These are phyloP conservation scores for Hoplias malabaricus DNA, from an alignment of 2,113 vertebrate genomes.

Conservation along the genomic window DNA sequence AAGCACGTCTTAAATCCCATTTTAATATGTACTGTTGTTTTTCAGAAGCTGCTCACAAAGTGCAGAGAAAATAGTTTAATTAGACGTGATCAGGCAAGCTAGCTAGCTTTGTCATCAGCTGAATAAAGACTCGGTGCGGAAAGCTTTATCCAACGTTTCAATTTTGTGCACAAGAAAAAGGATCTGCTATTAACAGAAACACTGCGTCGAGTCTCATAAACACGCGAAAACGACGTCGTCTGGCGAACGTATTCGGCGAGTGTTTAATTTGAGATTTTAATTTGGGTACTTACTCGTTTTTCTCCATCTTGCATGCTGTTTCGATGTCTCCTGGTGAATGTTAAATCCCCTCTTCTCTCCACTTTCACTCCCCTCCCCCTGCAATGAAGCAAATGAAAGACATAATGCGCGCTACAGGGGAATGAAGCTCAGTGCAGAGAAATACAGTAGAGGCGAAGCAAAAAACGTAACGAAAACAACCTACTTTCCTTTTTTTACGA, in stretches of 20 bases:
- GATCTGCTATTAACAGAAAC: constrained; percentile 24
- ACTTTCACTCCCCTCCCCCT: constrained; percentile 79
- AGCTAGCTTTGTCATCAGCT: constrained; percentile 6
- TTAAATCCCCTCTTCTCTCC: constrained; percentile 78
- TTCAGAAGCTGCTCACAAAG: neutral
- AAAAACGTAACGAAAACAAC: neutral
- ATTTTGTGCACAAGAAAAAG: neutral
- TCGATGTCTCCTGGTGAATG: constrained; percentile 71
- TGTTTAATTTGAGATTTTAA: neutral
- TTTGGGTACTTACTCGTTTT: constrained; percentile 78
- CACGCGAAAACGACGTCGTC: neutral
- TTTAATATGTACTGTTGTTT: neutral
- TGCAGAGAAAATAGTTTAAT: too few species aligned
- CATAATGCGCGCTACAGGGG: constrained; percentile 66
- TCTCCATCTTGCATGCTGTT: constrained; percentile 78
- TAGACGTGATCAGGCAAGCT: neutral
- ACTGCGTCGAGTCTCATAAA: neutral
- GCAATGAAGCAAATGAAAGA: constrained; percentile 76
- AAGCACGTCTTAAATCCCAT: neutral
- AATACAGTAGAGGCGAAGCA: neutral
- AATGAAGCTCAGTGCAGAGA: constrained; percentile 5
- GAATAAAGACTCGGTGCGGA: neutral
- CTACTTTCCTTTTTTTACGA: neutral
- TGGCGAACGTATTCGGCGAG: neutral
- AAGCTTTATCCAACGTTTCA: constrained; percentile 24